These are phyloP conservation scores for Nemotelus pantherinus DNA, from an alignment of 2,888 invertebrate species.

Conservation along the genomic window DNA sequence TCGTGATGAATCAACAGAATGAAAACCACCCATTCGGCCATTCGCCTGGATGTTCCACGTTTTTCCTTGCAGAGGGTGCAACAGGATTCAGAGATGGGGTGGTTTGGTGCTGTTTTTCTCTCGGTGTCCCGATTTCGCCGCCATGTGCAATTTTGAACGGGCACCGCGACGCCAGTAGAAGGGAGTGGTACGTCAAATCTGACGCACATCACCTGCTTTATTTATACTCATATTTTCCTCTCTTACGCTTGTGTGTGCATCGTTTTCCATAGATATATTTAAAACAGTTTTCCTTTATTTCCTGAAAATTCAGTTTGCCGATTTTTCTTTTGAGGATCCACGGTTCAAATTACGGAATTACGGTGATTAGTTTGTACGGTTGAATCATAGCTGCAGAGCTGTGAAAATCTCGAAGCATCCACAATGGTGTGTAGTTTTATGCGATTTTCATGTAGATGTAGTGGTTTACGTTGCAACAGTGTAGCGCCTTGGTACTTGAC, in stretches of 20 bases:
- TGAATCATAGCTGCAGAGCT: neutral
- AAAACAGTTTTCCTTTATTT: neutral
- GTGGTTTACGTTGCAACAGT: slow-evolving; percentile 16
- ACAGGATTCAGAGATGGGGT: slow-evolving; percentile 28
- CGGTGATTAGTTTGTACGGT: neutral
- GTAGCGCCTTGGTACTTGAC: slow-evolving; percentile 6
- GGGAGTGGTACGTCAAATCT: slow-evolving; percentile 66
- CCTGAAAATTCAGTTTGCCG: no score
- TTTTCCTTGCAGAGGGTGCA: slow-evolving; percentile 31
- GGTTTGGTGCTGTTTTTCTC: slow-evolving; percentile 10
- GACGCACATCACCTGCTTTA: slow-evolving; percentile 61
- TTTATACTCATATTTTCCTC: slow-evolving; percentile 44
- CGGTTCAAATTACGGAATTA: neutral
- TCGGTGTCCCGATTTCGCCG: slow-evolving; percentile 35
- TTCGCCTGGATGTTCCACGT: slow-evolving; percentile 26
- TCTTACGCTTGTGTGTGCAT: slow-evolving; percentile 42
- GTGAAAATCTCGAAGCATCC: slow-evolving; percentile 35
- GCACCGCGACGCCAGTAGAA: slow-evolving; percentile 62
- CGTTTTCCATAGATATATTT: slow-evolving; percentile 19
- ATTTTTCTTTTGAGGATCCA: no score
- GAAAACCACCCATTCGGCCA: slow-evolving; percentile 42
- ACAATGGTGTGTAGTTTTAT: slow-evolving; percentile 7
- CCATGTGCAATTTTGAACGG: slow-evolving; percentile 49
- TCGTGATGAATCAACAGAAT: slow-evolving; percentile 48
- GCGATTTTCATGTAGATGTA: slow-evolving; percentile 5